phyloP scores from a whole-genome alignment of 1,140 invertebrate genomes.

The Aricia agestis region DNA sequence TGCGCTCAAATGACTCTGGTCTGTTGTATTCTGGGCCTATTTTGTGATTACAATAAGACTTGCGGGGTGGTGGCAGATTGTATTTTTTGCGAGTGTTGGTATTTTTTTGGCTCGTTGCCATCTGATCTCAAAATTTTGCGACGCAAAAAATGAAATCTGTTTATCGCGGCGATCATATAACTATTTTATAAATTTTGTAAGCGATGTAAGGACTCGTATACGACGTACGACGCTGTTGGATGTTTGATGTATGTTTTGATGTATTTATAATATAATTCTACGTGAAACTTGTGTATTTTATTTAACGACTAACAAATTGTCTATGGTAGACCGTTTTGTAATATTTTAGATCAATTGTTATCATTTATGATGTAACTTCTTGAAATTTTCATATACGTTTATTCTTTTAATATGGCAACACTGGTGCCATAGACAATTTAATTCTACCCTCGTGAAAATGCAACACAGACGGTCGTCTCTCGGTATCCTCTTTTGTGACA shows the following conservation, averaged over 20 bases:
- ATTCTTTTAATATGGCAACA: conserved; percentile 11
- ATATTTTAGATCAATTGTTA: neutral
- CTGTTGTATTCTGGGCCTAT: neutral
- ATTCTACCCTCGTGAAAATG: conserved; percentile 61
- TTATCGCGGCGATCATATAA: neutral
- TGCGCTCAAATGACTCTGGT: conserved; percentile 10
- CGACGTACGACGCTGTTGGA: conserved; percentile 42
- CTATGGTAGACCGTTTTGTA: conserved; percentile 24
- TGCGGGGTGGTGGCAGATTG: neutral
- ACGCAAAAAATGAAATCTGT: neutral
- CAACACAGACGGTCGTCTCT: conserved; percentile 70
- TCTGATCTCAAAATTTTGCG: conserved; percentile 10
- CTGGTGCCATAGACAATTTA: conserved; percentile 37
- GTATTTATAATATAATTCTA: conserved; percentile 59
- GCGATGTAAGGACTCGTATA: conserved; percentile 12
- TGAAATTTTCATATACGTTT: neutral
- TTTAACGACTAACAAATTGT: conserved; percentile 35
- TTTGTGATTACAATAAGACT: conserved; percentile 6
- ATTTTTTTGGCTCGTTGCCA: neutral
- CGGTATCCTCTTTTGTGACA: conserved; percentile 26
- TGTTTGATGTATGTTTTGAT: conserved; percentile 52
- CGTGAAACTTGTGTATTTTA: conserved; percentile 36
- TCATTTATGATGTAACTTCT: neutral
- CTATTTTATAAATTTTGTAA: neutral
- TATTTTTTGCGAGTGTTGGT: conserved; percentile 7